These are phyloP conservation scores for Emydoidea blandingii DNA, from an alignment of 2,797 vertebrate species.

Conservation along the genomic window DNA sequence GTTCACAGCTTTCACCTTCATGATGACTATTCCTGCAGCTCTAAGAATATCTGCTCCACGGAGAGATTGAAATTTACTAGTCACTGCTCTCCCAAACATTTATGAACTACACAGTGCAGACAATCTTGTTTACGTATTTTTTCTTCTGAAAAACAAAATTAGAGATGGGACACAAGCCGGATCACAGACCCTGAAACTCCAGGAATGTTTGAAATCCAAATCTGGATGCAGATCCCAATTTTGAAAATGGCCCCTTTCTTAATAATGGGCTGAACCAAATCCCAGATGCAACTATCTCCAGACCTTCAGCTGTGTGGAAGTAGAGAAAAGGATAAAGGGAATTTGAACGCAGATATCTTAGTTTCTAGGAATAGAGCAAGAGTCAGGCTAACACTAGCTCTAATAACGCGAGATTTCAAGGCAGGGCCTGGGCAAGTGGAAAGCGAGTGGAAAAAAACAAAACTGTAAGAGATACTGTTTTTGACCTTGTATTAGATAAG, in stretches of 20 bases:
- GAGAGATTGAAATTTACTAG: slow-evolving; percentile 71
- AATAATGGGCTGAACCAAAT: neutral
- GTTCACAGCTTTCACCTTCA: slow-evolving; percentile 70
- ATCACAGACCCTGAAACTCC: neutral
- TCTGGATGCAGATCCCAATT: neutral
- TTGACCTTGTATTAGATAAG: no score
- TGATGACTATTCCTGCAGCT: slow-evolving; percentile 70
- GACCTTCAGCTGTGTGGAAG: neutral
- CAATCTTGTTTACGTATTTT: neutral
- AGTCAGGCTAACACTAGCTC: no score
- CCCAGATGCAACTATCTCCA: neutral
- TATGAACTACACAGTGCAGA: neutral
- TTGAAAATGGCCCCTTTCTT: neutral
- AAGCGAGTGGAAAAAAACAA: no score
- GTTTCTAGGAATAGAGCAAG: no score
- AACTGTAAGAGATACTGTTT: no score
- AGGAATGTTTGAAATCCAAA: neutral
- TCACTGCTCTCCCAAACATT: slow-evolving; percentile 53
- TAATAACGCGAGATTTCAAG: no score
- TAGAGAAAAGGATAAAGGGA: no score
- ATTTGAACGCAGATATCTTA: no score
- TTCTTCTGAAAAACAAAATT: slow-evolving; percentile 49
- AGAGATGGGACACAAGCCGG: neutral
- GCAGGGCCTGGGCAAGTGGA: no score
- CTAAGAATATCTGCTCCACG: slow-evolving; percentile 62